A percentile compares a stretch with the other conserved stretches of the same genome.
phyloP scores from a whole-genome alignment of 2,888 invertebrate genomes.

The Rhodophaea formosa region DNA sequence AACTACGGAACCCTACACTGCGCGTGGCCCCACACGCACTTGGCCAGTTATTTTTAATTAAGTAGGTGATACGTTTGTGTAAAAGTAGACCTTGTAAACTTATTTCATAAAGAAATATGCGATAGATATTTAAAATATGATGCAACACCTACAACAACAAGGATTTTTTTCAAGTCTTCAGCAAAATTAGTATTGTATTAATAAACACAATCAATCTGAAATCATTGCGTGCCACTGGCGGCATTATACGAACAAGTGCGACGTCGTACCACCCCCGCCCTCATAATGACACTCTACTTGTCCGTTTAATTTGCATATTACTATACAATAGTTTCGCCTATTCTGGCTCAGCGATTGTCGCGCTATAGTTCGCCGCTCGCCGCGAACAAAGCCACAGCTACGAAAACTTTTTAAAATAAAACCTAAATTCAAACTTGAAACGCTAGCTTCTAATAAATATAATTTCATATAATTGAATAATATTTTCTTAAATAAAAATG shows the following conservation, averaged over 20 bases:
- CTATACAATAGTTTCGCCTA: slow-evolving; percentile 54
- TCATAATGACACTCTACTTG: slow-evolving; percentile 66
- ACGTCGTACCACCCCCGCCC: slow-evolving; percentile 62
- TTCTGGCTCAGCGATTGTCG: slow-evolving; percentile 44
- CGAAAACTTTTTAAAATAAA: slow-evolving; percentile 1
- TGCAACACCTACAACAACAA: no score
- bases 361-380: slow-evolving; percentile 44
- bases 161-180: background rate
- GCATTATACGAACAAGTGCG: slow-evolving; percentile 48
- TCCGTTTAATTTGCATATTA: slow-evolving; percentile 75
- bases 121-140: no score
- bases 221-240: slow-evolving; percentile 53
- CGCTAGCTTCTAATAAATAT: background rate
- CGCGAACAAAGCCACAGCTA: slow-evolving; percentile 20
- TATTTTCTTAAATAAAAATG: background rate
- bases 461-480: background rate
- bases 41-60: no score
- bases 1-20: no score
- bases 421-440: background rate
- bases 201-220: slow-evolving; percentile 35
- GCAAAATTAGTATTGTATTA: slow-evolving; percentile 18
- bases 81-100: no score
- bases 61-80: no score
- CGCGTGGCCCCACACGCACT: no score
- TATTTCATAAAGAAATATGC: no score